phyloP scores from a whole-genome alignment of 2,888 invertebrate genomes.

The Drosophila falleni region DNA sequence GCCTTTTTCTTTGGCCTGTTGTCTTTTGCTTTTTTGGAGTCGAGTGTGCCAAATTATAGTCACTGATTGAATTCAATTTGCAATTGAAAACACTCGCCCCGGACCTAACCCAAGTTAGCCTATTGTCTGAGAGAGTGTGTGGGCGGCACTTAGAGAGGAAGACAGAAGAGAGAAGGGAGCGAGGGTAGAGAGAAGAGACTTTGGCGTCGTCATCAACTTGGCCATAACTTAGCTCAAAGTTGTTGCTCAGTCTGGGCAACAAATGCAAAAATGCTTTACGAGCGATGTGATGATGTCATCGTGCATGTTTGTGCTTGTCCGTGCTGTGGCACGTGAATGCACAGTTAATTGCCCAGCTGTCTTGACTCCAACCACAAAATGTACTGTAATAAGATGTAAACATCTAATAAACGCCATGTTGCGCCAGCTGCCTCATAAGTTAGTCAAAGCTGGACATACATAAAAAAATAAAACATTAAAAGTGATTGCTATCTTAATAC shows the following conservation, averaged over 20 bases:
- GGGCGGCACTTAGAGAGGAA: neutral
- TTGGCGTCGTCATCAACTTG: conserved; percentile 22
- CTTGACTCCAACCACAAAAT: conserved; percentile 22
- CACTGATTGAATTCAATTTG: conserved; percentile 82
- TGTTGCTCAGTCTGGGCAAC: neutral
- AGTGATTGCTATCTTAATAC: conserved; percentile 8
- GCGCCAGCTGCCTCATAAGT: conserved; percentile 28
- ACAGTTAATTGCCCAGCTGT: conserved; percentile 58
- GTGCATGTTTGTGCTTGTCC: conserved; percentile 28
- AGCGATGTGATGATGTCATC: conserved; percentile 61
- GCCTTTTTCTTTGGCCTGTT: conserved; percentile 3
- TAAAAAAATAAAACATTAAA: neutral
- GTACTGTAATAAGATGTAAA: conserved; percentile 48
- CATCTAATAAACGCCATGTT: conserved; percentile 31
- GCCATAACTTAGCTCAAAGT: conserved; percentile 17
- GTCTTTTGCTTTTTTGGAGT: conserved; percentile 11
- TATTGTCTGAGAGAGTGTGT: conserved; percentile 21
- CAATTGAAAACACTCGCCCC: conserved; percentile 69
- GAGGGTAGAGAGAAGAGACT: neutral
- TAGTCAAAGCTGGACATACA: neutral
- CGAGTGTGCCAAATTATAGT: conserved; percentile 77
- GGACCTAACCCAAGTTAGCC: conserved; percentile 16
- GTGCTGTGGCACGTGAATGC: conserved; percentile 62
- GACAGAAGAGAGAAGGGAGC: neutral
- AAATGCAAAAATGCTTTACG: conserved; percentile 12